A percentile compares a stretch with the other conserved stretches of the same genome.
Evolutionary conservation across 2,113 vertebrate genomes (phyloP).

Genomic region (Pagrus major): DNA sequence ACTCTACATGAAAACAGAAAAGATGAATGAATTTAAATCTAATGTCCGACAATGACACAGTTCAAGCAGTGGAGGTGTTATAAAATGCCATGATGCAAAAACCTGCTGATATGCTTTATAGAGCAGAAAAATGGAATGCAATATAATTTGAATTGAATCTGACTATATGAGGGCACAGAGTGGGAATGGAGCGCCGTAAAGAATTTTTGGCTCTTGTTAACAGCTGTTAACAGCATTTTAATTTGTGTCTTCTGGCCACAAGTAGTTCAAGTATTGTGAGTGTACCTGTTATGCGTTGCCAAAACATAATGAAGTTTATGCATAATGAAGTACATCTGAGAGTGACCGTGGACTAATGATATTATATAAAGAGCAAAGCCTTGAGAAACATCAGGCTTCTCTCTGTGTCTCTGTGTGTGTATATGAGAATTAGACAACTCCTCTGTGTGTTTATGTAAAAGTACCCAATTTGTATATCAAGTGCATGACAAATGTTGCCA

Average conservation of each 20-base stretch:
- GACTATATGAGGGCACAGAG: neutral
- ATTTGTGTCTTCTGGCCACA: neutral
- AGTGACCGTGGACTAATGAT: too few relatives aligned
- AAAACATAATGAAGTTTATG: too few relatives aligned
- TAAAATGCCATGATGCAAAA: neutral
- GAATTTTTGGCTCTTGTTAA: neutral
- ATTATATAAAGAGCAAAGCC: too few relatives aligned
- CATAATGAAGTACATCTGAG: too few relatives aligned
- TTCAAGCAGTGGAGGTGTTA: neutral
- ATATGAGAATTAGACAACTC: too few relatives aligned
- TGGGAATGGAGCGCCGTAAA: neutral
- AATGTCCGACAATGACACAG: neutral
- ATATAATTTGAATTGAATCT: neutral
- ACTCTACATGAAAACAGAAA: conserved; percentile 84
- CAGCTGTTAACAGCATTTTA: neutral
- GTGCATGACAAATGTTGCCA: too few relatives aligned
- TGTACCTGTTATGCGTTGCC: too few relatives aligned
- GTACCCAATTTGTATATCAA: too few relatives aligned
- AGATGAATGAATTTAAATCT: neutral
- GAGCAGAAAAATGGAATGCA: neutral
- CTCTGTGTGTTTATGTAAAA: too few relatives aligned
- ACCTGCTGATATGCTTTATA: neutral
- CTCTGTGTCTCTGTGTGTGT: too few relatives aligned
- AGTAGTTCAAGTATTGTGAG: neutral
- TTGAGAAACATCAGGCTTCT: too few relatives aligned